Conservation (phyloP, 1,140 invertebrate genomes). For the Adelges cooleyi region DNA sequence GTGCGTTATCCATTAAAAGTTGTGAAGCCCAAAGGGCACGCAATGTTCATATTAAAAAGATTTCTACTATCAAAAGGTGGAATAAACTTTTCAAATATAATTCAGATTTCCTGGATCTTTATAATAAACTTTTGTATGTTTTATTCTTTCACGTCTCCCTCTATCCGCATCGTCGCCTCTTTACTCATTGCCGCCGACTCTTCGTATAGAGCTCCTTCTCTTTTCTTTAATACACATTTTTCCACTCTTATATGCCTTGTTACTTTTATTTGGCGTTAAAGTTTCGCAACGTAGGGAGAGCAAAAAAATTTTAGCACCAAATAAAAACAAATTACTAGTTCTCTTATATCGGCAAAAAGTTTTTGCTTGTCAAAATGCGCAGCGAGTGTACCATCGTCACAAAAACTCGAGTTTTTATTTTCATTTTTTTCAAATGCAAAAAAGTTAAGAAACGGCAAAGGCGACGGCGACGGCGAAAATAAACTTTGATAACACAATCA, state of each 20-base stretch:
- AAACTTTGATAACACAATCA: slow-evolving; percentile 15
- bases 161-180: neutral
- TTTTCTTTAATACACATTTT: too few species aligned
- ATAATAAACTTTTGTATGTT: neutral
- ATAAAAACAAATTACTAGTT: slow-evolving; percentile 24
- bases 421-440: neutral
- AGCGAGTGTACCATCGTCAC: neutral
- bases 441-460: neutral
- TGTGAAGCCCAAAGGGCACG: neutral
- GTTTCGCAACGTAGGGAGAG: neutral
- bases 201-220: too few species aligned
- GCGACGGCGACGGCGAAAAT: neutral
- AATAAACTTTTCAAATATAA: slow-evolving; percentile 27
- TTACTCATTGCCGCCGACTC: too few species aligned
- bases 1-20: neutral
- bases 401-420: slow-evolving; percentile 11
- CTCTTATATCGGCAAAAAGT: slow-evolving; percentile 18
- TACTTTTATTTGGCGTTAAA: slow-evolving; percentile 12
- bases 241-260: too few species aligned
- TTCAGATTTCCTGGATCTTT: slow-evolving; percentile 18
- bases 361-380: slow-evolving; percentile 18
- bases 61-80: neutral
- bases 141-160: neutral
- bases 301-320: slow-evolving; percentile 7
- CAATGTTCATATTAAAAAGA: slow-evolving; percentile 7